Percentiles rank a stretch among this genome's conserved stretches.
Conservation (phyloP, 2,113 vertebrate species). For the Hystrix cristata region DNA sequence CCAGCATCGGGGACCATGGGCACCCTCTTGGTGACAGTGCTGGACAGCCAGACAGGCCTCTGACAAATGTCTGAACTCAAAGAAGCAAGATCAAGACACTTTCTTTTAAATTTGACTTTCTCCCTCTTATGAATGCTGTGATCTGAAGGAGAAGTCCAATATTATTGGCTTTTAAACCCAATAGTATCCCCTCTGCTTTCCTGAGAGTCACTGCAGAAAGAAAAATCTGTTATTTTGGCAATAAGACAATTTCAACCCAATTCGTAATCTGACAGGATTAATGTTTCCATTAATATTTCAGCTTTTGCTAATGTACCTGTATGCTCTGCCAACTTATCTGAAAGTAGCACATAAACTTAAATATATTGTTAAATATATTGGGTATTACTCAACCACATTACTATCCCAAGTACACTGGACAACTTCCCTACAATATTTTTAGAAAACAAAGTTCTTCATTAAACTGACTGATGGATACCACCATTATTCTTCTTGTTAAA, state of each 20-base stretch:
- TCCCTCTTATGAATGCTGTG: not conserved
- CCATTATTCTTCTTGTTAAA: slow-evolving; percentile 5
- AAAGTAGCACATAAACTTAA: slow-evolving; percentile 54
- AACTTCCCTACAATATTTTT: not conserved
- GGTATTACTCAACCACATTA: not conserved
- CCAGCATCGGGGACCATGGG: accelerated
- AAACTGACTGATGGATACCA: not conserved
- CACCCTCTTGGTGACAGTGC: accelerated
- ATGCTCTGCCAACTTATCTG: slow-evolving; percentile 9
- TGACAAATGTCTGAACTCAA: not conserved
- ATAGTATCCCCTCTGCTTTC: not conserved
- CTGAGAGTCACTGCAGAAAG: not conserved
- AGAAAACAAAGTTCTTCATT: slow-evolving; percentile 21
- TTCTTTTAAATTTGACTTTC: not conserved
- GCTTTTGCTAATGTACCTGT: slow-evolving; percentile 15
- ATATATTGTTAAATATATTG: accelerated
- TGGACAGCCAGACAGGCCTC: not conserved
- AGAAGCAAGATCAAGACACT: not conserved
- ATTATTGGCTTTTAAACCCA: not conserved
- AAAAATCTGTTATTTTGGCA: not conserved
- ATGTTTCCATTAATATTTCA: slow-evolving; percentile 24
- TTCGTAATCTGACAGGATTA: slow-evolving; percentile 50
- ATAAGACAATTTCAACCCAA: slow-evolving; percentile 13
- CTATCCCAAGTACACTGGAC: not conserved
- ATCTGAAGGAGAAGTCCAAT: not conserved